Conservation (phyloP, 1,140 invertebrate species). For the Octopus bimaculoides region DNA sequence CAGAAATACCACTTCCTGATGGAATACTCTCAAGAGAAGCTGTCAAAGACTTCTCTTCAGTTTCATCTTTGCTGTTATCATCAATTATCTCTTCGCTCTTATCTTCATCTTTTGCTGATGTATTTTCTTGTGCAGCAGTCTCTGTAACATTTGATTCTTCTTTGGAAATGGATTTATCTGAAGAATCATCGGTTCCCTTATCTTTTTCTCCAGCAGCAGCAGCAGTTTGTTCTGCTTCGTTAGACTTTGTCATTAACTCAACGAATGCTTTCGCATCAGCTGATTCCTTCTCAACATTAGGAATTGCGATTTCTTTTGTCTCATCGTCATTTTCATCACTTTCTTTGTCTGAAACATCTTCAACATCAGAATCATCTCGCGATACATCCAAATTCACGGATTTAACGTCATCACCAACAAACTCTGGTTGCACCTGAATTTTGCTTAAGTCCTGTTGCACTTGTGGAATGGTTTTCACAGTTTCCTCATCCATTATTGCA, state of each 20-base stretch:
- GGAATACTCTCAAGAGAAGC: constrained; percentile 9
- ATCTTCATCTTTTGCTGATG: no score
- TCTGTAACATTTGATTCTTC: no score
- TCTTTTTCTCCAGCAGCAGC: constrained; percentile 20
- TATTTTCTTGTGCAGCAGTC: no score
- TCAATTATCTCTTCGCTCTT: no score
- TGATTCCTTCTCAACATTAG: constrained; percentile 17
- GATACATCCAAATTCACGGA: constrained; percentile 21
- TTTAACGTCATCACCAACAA: constrained; percentile 40
- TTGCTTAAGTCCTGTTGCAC: constrained; percentile 42
- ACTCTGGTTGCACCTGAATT: constrained; percentile 43
- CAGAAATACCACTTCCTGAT: constrained; percentile 9
- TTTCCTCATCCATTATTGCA: neutral
- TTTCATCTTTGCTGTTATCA: constrained; percentile 1
- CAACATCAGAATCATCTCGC: constrained; percentile 10
- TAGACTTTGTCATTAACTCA: neutral
- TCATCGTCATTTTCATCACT: constrained; percentile 22
- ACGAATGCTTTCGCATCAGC: constrained; percentile 2
- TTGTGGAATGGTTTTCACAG: constrained; percentile 16
- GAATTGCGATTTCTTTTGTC: constrained; percentile 11
- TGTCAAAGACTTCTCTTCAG: neutral
- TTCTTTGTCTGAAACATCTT: constrained; percentile 10
- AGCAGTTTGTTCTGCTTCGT: constrained; percentile 1
- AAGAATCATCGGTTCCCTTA: neutral
- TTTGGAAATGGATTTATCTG: no score